Evolutionary conservation across 2,888 invertebrate genomes (phyloP).

Genomic region (Drosophila gaucha): DNA sequence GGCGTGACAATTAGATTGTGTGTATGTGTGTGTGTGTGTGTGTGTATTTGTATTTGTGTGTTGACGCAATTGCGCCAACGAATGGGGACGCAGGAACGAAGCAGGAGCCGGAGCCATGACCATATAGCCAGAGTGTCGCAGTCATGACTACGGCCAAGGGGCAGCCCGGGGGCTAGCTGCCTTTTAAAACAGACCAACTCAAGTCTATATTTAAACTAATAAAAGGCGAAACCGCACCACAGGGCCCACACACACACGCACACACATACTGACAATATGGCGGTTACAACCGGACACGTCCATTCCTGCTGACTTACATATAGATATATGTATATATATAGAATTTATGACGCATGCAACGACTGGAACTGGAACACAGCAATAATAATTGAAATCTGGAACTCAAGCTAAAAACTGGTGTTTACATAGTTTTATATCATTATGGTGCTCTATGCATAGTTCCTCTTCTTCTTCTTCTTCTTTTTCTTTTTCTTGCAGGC

Average conservation of each 20-base stretch:
- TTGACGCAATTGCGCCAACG: constrained; percentile 76
- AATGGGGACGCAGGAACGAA: constrained; percentile 42
- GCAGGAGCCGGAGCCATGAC: constrained; percentile 38
- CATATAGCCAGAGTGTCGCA: constrained; percentile 34
- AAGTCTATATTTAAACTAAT: constrained; percentile 79
- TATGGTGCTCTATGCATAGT: neutral
- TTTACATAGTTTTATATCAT: constrained; percentile 5
- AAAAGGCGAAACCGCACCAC: constrained; percentile 63
- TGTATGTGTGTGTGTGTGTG: constrained; percentile 25
- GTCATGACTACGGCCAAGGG: constrained; percentile 12
- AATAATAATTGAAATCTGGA: constrained; percentile 11
- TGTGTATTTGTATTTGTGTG: constrained; percentile 35
- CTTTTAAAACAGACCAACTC: constrained; percentile 60
- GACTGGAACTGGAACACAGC: constrained; percentile 20
- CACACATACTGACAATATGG: constrained; percentile 21
- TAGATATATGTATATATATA: too few relatives aligned
- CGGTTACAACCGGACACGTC: constrained; percentile 52
- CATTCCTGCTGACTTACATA: constrained; percentile 27
- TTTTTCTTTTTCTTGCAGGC: too few relatives aligned
- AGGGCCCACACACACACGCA: constrained; percentile 12
- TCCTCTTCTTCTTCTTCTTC: neutral
- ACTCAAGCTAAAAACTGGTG: constrained; percentile 2
- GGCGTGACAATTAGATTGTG: constrained; percentile 77
- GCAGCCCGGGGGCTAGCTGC: neutral
- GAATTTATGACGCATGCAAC: constrained; percentile 54